A percentile compares a stretch with the other conserved stretches of the same genome.
Conservation (phyloP, 2,113 vertebrate genomes). For the Pterophyllum scalare region DNA sequence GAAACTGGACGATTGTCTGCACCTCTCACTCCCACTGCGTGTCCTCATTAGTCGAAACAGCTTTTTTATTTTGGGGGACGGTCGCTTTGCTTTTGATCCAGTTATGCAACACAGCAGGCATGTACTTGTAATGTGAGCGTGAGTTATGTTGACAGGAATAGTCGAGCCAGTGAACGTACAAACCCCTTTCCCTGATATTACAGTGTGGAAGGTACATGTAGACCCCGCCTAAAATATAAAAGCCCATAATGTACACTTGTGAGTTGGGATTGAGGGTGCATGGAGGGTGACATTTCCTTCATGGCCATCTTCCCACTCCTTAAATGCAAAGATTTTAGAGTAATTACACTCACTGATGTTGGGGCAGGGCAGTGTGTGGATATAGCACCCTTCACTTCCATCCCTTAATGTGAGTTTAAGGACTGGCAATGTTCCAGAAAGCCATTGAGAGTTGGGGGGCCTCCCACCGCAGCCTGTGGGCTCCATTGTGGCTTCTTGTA, state of each 20-base stretch:
- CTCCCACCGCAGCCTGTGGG: conserved; percentile 30
- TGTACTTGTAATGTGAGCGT: conserved; percentile 69
- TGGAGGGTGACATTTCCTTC: conserved; percentile 57
- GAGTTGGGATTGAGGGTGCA: conserved; percentile 8
- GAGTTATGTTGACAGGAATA: conserved; percentile 58
- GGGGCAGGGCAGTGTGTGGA: conserved; percentile 9
- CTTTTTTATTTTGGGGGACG: conserved; percentile 69
- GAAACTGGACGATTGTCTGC: conserved; percentile 77
- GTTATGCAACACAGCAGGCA: conserved; percentile 74
- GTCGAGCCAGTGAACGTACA: conserved; percentile 27
- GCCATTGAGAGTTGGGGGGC: conserved; percentile 19
- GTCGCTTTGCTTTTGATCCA: conserved; percentile 70
- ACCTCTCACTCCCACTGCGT: conserved; percentile 64
- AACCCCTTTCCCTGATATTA: conserved; percentile 3
- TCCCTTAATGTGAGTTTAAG: conserved; percentile 38
- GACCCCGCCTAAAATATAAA: conserved; percentile 14
- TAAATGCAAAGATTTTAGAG: conserved; percentile 39
- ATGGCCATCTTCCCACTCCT: conserved; percentile 52
- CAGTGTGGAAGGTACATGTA: conserved; percentile 11
- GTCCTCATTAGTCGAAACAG: conserved; percentile 75
- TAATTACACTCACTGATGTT: conserved; percentile 57
- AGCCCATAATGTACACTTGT: conserved; percentile 6
- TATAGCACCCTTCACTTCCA: conserved; percentile 37
- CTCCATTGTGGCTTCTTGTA: conserved; percentile 45
- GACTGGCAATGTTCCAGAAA: conserved; percentile 41